A percentile compares a stretch with the other conserved stretches of the same genome.
phyloP scores from a whole-genome alignment of 2,113 vertebrate species.

The Trichechus manatus region DNA sequence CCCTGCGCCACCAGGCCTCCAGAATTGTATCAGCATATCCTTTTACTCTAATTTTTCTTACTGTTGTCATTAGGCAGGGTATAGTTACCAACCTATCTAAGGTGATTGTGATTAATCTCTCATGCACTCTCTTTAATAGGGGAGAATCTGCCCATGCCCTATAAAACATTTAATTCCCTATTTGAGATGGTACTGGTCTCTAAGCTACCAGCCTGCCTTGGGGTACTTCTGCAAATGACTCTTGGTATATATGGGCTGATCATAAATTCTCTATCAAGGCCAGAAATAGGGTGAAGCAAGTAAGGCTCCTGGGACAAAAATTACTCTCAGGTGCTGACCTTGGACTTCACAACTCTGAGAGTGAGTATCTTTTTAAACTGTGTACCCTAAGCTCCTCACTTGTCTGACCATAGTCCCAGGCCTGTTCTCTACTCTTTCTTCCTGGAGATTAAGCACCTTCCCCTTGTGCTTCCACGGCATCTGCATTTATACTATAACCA shows the following conservation, averaged over 20 bases:
- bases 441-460: background rate
- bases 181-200: background rate
- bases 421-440: background rate
- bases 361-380: background rate
- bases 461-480: background rate
- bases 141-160: background rate
- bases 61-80: background rate
- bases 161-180: background rate
- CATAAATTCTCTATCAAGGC: background rate
- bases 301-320: background rate
- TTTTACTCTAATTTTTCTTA: conserved; percentile 15
- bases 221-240: background rate
- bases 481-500: background rate
- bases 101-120: background rate
- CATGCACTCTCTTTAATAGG: background rate
- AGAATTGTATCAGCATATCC: background rate
- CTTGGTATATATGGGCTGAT: background rate
- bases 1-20: too few relatives aligned
- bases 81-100: background rate
- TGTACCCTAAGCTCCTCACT: background rate
- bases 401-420: background rate
- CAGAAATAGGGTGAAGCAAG: background rate
- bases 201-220: background rate
- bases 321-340: background rate
- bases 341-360: background rate